phyloP scores from a whole-genome alignment of 2,888 invertebrate genomes.

The Ypsolopha scabrella region DNA sequence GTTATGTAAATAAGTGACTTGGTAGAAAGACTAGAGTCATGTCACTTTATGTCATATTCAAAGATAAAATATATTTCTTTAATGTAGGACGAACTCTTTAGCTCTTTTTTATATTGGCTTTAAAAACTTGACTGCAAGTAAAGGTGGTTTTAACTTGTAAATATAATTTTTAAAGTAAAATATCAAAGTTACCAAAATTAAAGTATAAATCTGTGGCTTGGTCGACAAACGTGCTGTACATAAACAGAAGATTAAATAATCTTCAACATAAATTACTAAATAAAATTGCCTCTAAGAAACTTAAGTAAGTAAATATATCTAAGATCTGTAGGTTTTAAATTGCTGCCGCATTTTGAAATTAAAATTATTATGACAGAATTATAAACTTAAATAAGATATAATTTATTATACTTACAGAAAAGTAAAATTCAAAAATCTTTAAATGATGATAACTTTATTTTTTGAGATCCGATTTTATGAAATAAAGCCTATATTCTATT shows the following conservation, averaged over 20 bases:
- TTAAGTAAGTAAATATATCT: neutral
- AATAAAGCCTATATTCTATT: no score
- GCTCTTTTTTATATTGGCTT: neutral
- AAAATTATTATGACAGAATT: constrained; percentile 7
- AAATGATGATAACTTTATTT: no score
- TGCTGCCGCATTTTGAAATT: constrained; percentile 9
- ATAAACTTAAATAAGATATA: constrained; percentile 5
- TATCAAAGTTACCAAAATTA: constrained; percentile 11
- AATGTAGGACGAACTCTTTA: constrained; percentile 5
- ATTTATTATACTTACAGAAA: constrained; percentile 5
- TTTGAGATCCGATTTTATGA: no score
- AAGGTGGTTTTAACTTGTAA: constrained; percentile 1
- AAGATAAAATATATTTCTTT: constrained; percentile 1
- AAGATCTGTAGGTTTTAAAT: constrained; percentile 8
- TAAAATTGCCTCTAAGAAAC: constrained; percentile 1
- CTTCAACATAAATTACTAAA: constrained; percentile 13
- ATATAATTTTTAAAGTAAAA: constrained; percentile 21
- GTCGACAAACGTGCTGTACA: constrained; percentile 12
- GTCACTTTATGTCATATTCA: constrained; percentile 11
- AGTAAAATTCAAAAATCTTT: no score
- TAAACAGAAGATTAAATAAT: constrained; percentile 10
- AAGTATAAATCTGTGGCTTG: constrained; percentile 33
- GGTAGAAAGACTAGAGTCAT: constrained; percentile 33
- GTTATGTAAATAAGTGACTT: neutral
- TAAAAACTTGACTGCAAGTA: neutral